Evolutionary conservation across 2,888 invertebrate genomes (phyloP), one percentile per base, ranked within the genome.

Genomic region (Balanococcus diminutus): DNA sequence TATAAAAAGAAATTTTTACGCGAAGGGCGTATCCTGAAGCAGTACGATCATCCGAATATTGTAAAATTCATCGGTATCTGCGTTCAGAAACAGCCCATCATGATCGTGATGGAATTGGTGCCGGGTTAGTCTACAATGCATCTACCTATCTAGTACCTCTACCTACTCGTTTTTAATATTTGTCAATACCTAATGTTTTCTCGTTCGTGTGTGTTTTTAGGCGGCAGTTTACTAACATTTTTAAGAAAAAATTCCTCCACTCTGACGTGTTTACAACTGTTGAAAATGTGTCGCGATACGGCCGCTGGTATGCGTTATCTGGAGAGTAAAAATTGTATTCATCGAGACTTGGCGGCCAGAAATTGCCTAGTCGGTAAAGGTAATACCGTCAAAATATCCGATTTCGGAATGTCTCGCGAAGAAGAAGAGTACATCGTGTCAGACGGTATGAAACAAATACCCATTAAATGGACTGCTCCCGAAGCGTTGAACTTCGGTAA

Each of bases 41-140:
- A 98, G 90, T 98, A 98, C 90, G 96, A 98, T 90, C 98, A 98
- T 90, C 96, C 97, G 0, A 98, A 98, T 91, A 96, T 98, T 88
- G 98, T 98, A 51, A 94, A 96, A 89, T 93, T 99, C 56, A 98
- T 98, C 88, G 99, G 99, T 36, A 98, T 99, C 88, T 98, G 98
- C 88, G 98, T 98, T 87, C 98, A 98, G 90, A 96, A 98, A 89
- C 98, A 98, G 89, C 99, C 99, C 0, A 98, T 99, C 86, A 98
- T 98, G 98, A 98, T 99, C 89, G 98, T 99, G 42, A 98, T 99
- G 98, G 99, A 99, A 91, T 92, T 97, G 87, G 98, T 98, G 79
- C 94, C 95, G 88, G 95, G 95, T 95, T 90, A 89, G 86, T 86
- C 31, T 32, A n/a, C 0, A 81, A 11, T 39, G 16, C 28, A n/a